These are phyloP conservation scores for Peribatodes rhomboidaria DNA, from an alignment of 2,888 invertebrate genomes.

Conservation along the genomic window DNA sequence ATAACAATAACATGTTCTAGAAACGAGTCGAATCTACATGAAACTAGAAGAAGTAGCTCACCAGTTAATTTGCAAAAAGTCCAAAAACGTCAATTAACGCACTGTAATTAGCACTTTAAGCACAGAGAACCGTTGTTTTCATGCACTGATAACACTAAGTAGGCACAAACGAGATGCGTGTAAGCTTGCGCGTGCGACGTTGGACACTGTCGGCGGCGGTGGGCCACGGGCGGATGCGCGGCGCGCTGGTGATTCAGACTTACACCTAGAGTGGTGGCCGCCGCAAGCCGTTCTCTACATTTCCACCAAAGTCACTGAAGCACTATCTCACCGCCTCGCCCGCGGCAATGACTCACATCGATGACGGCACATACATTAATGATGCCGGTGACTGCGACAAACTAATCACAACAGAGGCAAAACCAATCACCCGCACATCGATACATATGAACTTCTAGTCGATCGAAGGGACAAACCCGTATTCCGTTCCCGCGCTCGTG, in stretches of 20 bases:
- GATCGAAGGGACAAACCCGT: conserved; percentile 3
- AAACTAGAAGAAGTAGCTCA: conserved; percentile 41
- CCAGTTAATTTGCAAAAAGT: conserved; percentile 52
- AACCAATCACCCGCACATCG: conserved; percentile 39
- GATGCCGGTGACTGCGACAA: conserved; percentile 30
- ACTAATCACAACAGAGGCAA: conserved; percentile 41
- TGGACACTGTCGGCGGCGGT: conserved; percentile 62
- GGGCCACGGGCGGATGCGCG: conserved; percentile 70
- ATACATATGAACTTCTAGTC: background rate
- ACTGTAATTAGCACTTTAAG: conserved; percentile 63
- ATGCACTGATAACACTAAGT: conserved; percentile 71
- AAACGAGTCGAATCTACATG: background rate
- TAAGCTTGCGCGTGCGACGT: conserved; percentile 74
- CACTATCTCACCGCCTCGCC: conserved; percentile 57
- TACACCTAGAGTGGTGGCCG: conserved; percentile 67
- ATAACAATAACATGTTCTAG: conserved; percentile 5
- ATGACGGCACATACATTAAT: conserved; percentile 59
- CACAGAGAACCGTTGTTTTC: conserved; percentile 71
- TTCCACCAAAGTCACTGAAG: conserved; percentile 49
- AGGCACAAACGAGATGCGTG: conserved; percentile 63
- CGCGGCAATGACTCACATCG: conserved; percentile 62
- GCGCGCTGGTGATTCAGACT: conserved; percentile 25
- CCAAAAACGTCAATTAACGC: conserved; percentile 47
- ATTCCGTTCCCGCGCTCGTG: conserved; percentile 32
- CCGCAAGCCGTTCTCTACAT: conserved; percentile 62